Base-by-base conservation (phyloP, 2,113 vertebrate species). In the Cavia aperea region DNA sequence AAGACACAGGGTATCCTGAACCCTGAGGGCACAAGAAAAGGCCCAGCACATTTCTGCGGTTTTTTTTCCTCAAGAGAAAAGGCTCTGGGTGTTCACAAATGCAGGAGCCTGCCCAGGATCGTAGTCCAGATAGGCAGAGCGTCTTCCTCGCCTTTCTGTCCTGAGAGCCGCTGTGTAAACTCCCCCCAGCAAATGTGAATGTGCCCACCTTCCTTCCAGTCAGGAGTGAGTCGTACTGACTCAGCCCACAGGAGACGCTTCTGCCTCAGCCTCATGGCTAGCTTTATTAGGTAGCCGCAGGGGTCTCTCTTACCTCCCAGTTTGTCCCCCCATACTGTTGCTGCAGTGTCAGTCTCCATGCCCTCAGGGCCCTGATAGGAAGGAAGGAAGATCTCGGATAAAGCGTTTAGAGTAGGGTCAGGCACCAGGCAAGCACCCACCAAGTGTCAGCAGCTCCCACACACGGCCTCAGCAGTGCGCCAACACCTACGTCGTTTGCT, bases 361-460 rank as follows among this genome's bases (percentile, higher is more conserved):
- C n/a, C 70, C 81, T 65, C 29, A 73, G 16, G 46, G 72, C n/a
- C 58, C 26, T 68, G 29, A 24, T 15, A 7, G 85, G 62, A 33
- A 92, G 63, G 86, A 73, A 91, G 26, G 49, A 84, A 5, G 23
- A 66, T 72, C 56, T 7, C 0, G 1, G 86, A 16, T 51, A 62
- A 94, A 91, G n/a, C 63, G 4, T 66, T 31, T 5, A 70, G 43
- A 68, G 72, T 14, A 88, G 49, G 1, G 0, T 88, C 86, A 65
- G 86, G 12, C 79, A 81, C 93, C 72, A 72, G 90, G 89, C 58
- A 58, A 94, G 58, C 36, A 43, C 88, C 93, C 33, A 33, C 72
- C 93, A 94, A 93, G 81, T 92, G 81, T 79, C 73, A 56, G 77
- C 86, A 46, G 90, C 92, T 39, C 49, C 81, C 14, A 36, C n/a